Conservation (phyloP, 2,888 invertebrate genomes). For the Erebia ligea region DNA sequence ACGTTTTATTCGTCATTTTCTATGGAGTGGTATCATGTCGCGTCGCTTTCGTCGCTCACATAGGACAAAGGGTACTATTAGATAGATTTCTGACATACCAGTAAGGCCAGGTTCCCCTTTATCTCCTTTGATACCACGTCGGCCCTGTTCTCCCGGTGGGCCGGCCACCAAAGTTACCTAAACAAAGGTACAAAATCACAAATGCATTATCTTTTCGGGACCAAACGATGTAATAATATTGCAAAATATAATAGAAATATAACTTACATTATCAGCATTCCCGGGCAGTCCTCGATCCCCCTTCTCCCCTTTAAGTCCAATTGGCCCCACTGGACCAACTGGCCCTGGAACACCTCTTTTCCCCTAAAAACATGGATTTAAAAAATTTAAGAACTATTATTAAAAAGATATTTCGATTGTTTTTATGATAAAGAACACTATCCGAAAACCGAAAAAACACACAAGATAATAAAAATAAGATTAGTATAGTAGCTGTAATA, state of each 20-base stretch:
- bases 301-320: conserved; percentile 60
- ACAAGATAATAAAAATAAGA: no score
- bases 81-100: conserved; percentile 50
- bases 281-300: conserved; percentile 79
- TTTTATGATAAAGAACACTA: no score
- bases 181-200: conserved; percentile 17
- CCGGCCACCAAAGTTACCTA: conserved; percentile 53
- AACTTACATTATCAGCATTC: conserved; percentile 56
- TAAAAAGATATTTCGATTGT: no score
- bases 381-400: no score
- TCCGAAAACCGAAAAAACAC: no score
- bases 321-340: conserved; percentile 49
- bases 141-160: conserved; percentile 54
- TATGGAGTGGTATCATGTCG: no score
- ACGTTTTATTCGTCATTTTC: no score
- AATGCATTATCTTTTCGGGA: neutral
- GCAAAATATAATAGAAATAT: neutral
- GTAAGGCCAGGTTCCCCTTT: conserved; percentile 63
- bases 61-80: no score
- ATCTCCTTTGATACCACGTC: conserved; percentile 58
- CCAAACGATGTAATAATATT: no score
- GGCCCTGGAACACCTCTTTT: conserved; percentile 59
- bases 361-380: conserved; percentile 53
- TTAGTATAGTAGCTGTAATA: no score
- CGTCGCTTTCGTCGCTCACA: no score